These are phyloP conservation scores for Autographa pulchrina DNA, from an alignment of 2,888 invertebrate species.

Conservation along the genomic window DNA sequence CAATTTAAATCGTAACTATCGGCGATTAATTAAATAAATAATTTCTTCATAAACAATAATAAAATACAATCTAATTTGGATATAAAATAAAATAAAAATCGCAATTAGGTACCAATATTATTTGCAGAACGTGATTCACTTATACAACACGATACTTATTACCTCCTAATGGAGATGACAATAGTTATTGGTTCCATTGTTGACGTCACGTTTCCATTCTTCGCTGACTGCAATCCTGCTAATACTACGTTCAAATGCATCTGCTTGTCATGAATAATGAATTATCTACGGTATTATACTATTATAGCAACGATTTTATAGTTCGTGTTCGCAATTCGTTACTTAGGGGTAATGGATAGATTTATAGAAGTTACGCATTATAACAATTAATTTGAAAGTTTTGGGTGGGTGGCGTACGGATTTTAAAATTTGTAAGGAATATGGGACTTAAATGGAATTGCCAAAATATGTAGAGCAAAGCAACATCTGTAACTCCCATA, in stretches of 20 bases:
- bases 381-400: neutral
- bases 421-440: neutral
- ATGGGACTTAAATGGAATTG: neutral
- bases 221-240: constrained; percentile 71
- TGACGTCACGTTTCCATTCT: constrained; percentile 76
- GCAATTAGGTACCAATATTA: constrained; percentile 34
- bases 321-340: constrained; percentile 36
- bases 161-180: constrained; percentile 59
- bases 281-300: constrained; percentile 57
- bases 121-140: constrained; percentile 77
- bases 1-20: neutral
- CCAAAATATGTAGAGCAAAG: neutral
- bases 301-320: constrained; percentile 48
- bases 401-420: neutral
- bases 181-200: constrained; percentile 73
- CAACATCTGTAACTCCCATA: neutral
- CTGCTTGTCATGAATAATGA: constrained; percentile 55
- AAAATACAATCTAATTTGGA: neutral
- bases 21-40: neutral
- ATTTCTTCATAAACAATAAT: neutral
- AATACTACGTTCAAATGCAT: constrained; percentile 51
- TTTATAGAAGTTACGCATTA: constrained; percentile 26
- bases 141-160: constrained; percentile 65
- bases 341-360: constrained; percentile 12
- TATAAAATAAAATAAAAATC: neutral